Percentiles rank a stretch among this genome's conserved stretches.
These are phyloP conservation scores for Thaumatotibia leucotreta DNA, from an alignment of 1,140 invertebrate species.

Conservation along the genomic window DNA sequence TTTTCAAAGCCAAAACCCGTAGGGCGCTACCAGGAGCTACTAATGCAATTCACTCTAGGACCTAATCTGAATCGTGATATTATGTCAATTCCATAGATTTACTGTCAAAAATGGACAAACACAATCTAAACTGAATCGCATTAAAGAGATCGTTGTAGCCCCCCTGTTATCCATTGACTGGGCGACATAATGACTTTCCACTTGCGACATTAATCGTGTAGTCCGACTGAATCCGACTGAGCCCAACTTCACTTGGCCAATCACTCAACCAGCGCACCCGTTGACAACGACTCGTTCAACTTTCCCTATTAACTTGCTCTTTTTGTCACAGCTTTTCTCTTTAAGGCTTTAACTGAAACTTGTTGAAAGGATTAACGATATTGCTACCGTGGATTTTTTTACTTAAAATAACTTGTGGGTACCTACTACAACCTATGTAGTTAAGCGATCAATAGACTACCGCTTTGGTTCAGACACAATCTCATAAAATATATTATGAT, in stretches of 20 bases:
- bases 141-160: too few relatives aligned
- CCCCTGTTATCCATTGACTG: background rate
- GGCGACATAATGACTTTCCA: slow-evolving; percentile 24
- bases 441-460: background rate
- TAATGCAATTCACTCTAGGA: too few relatives aligned
- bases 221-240: slow-evolving; percentile 18
- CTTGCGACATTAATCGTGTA: slow-evolving; percentile 24
- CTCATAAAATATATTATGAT: too few relatives aligned
- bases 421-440: background rate
- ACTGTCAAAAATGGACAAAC: too few relatives aligned
- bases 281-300: slow-evolving; percentile 39
- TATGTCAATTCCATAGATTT: too few relatives aligned
- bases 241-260: slow-evolving; percentile 16
- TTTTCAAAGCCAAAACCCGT: too few relatives aligned
- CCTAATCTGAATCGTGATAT: too few relatives aligned
- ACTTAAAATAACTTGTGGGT: background rate
- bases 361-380: background rate
- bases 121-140: too few relatives aligned
- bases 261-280: slow-evolving; percentile 21
- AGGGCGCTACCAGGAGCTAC: too few relatives aligned
- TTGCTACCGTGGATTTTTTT: background rate
- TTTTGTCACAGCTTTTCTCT: slow-evolving; percentile 20
- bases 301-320: slow-evolving; percentile 35
- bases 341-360: background rate
- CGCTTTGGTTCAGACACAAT: too few relatives aligned